These are phyloP conservation scores for Sebastes aleutianus DNA, from an alignment of 2,797 vertebrate species.

Conservation along the genomic window DNA sequence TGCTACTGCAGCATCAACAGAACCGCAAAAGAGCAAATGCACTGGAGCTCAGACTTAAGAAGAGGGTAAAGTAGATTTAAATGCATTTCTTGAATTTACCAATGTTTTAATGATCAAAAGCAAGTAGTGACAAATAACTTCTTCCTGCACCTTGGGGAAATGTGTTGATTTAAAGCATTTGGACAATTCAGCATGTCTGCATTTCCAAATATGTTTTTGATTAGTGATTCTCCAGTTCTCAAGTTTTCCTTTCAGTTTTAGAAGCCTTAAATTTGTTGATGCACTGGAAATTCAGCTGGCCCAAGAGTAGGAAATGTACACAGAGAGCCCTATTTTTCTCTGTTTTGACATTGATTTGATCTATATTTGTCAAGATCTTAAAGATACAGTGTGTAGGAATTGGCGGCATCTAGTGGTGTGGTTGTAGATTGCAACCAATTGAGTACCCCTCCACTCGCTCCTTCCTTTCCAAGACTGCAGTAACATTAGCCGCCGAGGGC, in stretches of 20 bases:
- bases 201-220: neutral
- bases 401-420: too few species aligned
- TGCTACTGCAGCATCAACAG: constrained; percentile 83
- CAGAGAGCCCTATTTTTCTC: neutral
- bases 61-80: constrained; percentile 71
- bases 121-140: neutral
- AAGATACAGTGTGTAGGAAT: too few species aligned
- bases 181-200: neutral
- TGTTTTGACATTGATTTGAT: neutral
- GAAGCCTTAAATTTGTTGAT: neutral
- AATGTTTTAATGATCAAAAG: neutral
- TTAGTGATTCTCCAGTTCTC: neutral
- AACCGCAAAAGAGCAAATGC: constrained; percentile 81
- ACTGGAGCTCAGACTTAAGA: constrained; percentile 81
- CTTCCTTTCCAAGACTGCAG: too few species aligned
- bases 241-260: neutral
- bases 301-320: neutral
- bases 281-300: neutral
- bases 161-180: neutral
- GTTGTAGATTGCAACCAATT: too few species aligned
- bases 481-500: too few species aligned
- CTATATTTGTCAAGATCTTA: neutral
- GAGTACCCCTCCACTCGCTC: too few species aligned
- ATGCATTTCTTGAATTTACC: neutral
- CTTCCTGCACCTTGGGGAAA: neutral